Evolutionary conservation across 2,113 vertebrate species (phyloP).

Genomic region (Asarcornis scutulata): DNA sequence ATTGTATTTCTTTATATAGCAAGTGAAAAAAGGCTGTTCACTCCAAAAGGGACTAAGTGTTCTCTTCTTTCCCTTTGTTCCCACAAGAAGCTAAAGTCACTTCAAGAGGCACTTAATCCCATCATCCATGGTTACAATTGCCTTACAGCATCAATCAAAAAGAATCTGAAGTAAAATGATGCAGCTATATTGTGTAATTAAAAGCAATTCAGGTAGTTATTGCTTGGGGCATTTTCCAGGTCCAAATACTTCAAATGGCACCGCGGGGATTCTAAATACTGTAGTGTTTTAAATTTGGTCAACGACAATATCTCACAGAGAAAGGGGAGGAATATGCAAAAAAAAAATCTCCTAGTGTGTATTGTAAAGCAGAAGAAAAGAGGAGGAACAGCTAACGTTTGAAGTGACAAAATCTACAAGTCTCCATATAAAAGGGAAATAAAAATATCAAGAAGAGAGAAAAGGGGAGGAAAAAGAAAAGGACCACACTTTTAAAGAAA

Average conservation of each 20-base stretch:
- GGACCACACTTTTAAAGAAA: slow-evolving; percentile 44
- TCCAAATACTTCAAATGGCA: slow-evolving; percentile 84
- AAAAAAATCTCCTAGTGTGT: slow-evolving; percentile 62
- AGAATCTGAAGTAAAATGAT: slow-evolving; percentile 90
- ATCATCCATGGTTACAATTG: slow-evolving; percentile 94
- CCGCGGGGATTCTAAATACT: slow-evolving; percentile 80
- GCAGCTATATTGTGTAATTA: slow-evolving; percentile 90
- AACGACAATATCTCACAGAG: slow-evolving; percentile 79
- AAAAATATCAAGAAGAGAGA: slow-evolving; percentile 76
- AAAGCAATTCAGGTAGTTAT: slow-evolving; percentile 92
- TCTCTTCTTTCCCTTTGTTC: slow-evolving; percentile 89
- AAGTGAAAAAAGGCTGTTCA: slow-evolving; percentile 75
- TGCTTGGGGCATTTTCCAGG: slow-evolving; percentile 85
- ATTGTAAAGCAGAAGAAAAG: slow-evolving; percentile 76
- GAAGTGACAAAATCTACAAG: slow-evolving; percentile 75
- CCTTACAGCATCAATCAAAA: slow-evolving; percentile 91
- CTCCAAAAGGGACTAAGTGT: slow-evolving; percentile 84
- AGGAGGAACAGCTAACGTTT: slow-evolving; percentile 71
- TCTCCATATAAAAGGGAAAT: slow-evolving; percentile 72
- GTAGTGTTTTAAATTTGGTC: slow-evolving; percentile 85
- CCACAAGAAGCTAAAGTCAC: slow-evolving; percentile 93
- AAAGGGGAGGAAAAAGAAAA: slow-evolving; percentile 49
- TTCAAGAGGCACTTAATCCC: slow-evolving; percentile 97
- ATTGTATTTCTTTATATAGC: slow-evolving; percentile 86
- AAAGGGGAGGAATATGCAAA: slow-evolving; percentile 77